Conservation (phyloP, 2,888 invertebrate genomes). For the Diplolepis rosae region DNA sequence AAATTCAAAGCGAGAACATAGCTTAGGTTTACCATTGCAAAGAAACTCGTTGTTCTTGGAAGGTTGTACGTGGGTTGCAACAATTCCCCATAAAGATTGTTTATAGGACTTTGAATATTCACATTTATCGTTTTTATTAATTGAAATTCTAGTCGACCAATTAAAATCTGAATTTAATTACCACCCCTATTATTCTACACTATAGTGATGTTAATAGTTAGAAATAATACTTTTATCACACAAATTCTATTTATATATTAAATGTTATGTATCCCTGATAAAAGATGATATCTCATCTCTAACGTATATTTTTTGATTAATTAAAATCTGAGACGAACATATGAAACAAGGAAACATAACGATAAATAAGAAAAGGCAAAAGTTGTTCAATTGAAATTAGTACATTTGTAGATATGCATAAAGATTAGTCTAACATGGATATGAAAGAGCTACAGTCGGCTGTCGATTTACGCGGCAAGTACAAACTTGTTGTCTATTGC, state of each 20-base stretch:
- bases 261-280: neutral
- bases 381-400: neutral
- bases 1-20: conserved; percentile 14
- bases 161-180: too few relatives aligned
- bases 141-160: conserved; percentile 49
- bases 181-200: too few relatives aligned
- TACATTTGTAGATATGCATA: too few relatives aligned
- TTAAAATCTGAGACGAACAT: neutral
- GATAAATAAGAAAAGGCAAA: neutral
- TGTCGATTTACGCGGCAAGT: neutral
- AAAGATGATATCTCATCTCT: neutral
- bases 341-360: neutral
- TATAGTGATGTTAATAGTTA: too few relatives aligned
- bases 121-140: conserved; percentile 54
- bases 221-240: too few relatives aligned
- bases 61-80: conserved; percentile 47
- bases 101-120: conserved; percentile 41
- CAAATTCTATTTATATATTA: too few relatives aligned
- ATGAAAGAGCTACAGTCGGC: neutral
- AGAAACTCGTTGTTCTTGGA: conserved; percentile 47
- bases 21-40: neutral
- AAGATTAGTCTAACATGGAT: neutral
- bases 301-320: neutral
- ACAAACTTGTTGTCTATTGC: neutral
- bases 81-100: conserved; percentile 54